Conservation (phyloP, 2,113 vertebrate genomes). For the Tetraodon nigroviridis region DNA sequence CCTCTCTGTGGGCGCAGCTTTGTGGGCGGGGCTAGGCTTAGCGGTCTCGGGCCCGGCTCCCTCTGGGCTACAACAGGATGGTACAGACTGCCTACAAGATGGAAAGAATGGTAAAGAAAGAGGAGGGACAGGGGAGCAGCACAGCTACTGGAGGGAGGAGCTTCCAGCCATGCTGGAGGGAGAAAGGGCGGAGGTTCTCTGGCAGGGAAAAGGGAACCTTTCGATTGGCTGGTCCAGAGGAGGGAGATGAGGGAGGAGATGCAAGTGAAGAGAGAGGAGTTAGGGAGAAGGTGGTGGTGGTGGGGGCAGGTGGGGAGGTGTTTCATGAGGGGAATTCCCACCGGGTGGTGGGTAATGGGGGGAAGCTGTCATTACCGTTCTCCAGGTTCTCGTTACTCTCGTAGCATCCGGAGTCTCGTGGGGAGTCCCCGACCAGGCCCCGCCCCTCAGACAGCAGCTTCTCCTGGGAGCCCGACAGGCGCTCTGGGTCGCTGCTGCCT, state of each 20-base stretch:
- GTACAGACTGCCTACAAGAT: constrained; percentile 57
- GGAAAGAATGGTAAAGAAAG: constrained; percentile 56
- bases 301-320: constrained; percentile 27
- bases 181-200: constrained; percentile 7
- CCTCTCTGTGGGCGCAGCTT: constrained; percentile 45
- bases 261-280: constrained; percentile 42
- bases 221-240: constrained; percentile 37
- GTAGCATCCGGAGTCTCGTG: constrained; percentile 95
- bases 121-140: constrained; percentile 39
- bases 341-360: constrained; percentile 14
- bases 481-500: constrained; percentile 92
- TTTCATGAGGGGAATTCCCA: constrained; percentile 27
- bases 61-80: constrained; percentile 54
- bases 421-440: constrained; percentile 83
- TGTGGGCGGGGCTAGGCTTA: constrained; percentile 53
- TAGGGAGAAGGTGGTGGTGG: constrained; percentile 1
- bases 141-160: constrained; percentile 27
- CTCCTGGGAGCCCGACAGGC: constrained; percentile 90
- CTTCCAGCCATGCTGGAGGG: neutral
- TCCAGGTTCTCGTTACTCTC: constrained; percentile 97
- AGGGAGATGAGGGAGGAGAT: constrained; percentile 35
- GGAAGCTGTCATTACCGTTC: constrained; percentile 82
- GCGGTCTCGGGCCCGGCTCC: constrained; percentile 46
- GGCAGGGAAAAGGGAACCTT: constrained; percentile 10
- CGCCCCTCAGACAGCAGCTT: constrained; percentile 86